These are phyloP conservation scores for Dromiciops gliroides DNA, from an alignment of 2,113 vertebrate genomes.

Conservation along the genomic window DNA sequence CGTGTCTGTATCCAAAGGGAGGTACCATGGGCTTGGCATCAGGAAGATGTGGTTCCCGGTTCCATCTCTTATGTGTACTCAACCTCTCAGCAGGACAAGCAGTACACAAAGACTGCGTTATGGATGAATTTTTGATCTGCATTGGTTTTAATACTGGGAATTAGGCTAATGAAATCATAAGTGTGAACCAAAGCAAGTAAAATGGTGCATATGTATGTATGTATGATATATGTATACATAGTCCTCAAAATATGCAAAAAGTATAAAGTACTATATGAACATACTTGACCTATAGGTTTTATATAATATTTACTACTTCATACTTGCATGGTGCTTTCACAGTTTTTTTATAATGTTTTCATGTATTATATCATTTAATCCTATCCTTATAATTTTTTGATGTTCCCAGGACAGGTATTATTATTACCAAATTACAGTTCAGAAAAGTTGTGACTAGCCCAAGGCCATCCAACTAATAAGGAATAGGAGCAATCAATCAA, in stretches of 20 bases:
- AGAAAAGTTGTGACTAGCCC: background rate
- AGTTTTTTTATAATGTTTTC: background rate
- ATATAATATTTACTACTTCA: background rate
- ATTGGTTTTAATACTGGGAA: background rate
- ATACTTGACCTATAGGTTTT: conserved; percentile 61
- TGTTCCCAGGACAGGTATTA: background rate
- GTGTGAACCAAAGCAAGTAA: background rate
- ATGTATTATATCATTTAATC: background rate
- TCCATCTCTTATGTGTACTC: background rate
- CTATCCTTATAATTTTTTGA: background rate
- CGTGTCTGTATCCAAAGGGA: too few relatives aligned
- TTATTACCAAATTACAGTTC: background rate
- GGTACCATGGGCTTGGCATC: too few relatives aligned
- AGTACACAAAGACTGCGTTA: background rate
- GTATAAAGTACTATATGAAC: conserved; percentile 43
- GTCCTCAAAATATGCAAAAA: background rate
- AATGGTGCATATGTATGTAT: background rate
- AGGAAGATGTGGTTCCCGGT: background rate
- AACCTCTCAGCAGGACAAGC: background rate
- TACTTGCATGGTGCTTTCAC: background rate
- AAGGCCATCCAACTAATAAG: background rate
- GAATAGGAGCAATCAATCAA: background rate
- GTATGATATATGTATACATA: background rate
- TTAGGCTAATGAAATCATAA: background rate
- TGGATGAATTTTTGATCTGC: background rate